Evolutionary conservation across 23 tunicate genomes (phyloP).

Genomic region (Phallusia fumigata): DNA sequence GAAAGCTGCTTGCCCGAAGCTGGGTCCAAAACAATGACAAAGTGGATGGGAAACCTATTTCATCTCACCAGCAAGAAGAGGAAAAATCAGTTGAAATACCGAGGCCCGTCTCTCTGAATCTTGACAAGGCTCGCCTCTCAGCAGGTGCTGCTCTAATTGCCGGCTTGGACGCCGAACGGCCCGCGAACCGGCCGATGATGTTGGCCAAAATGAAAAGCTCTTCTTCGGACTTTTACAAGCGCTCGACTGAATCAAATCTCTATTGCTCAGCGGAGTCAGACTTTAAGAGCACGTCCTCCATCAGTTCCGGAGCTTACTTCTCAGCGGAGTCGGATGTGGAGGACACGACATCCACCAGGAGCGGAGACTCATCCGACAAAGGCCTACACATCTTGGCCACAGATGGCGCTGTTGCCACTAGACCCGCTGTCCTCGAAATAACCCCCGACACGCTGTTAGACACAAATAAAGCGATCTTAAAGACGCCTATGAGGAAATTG

Average conservation of each 20-base stretch:
- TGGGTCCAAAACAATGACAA: not conserved
- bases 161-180: not conserved
- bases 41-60: not conserved
- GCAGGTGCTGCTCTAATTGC: conserved; percentile 8
- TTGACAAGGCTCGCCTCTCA: not conserved
- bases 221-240: not conserved
- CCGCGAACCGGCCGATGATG: not conserved
- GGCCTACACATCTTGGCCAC: not conserved
- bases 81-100: not conserved
- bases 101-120: not conserved
- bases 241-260: conserved; percentile 59
- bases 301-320: conserved; percentile 53
- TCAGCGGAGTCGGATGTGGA: conserved; percentile 94
- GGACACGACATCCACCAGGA: not conserved
- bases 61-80: not conserved
- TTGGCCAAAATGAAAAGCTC: not conserved
- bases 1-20: conserved; percentile 32
- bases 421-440: not conserved
- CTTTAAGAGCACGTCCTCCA: conserved; percentile 53
- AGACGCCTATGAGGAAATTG: not conserved
- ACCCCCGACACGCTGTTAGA: not conserved
- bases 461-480: not conserved
- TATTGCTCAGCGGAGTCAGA: conserved; percentile 66
- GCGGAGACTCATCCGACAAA: not conserved
- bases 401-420: not conserved